Evolutionary conservation across 1,140 invertebrate genomes (phyloP).

Genomic region (Chymomyza costata): DNA sequence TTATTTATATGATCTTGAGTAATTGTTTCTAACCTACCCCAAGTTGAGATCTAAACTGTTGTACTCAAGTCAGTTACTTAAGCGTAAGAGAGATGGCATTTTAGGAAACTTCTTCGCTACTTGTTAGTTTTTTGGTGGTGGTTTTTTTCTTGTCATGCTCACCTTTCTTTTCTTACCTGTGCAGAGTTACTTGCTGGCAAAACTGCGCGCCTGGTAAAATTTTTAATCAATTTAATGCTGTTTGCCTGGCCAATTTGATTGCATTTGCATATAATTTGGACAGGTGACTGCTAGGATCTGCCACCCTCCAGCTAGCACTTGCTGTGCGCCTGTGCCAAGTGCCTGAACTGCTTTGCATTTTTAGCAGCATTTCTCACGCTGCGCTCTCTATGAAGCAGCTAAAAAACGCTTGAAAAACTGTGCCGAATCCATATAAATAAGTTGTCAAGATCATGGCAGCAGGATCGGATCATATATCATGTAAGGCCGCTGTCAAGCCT

Average conservation of each 20-base stretch:
- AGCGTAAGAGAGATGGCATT: no score
- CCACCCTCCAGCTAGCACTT: background rate
- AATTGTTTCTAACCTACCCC: no score
- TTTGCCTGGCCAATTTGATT: conserved; percentile 18
- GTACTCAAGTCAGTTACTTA: no score
- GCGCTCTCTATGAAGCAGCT: background rate
- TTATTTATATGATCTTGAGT: no score
- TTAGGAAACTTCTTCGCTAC: no score
- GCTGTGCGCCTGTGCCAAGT: conserved; percentile 18
- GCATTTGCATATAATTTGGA: conserved; percentile 35
- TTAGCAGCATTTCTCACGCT: conserved; percentile 27
- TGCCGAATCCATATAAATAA: conserved; percentile 26
- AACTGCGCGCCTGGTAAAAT: conserved; percentile 42
- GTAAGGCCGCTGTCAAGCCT: conserved; percentile 10
- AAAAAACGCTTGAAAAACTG: conserved; percentile 1
- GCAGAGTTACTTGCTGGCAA: conserved; percentile 4
- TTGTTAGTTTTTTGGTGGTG: conserved; percentile 41
- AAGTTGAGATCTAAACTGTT: no score
- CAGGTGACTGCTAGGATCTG: background rate
- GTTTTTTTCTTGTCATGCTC: no score
- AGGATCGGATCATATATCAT: conserved; percentile 25
- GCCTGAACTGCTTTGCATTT: conserved; percentile 10
- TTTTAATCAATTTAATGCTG: conserved; percentile 32
- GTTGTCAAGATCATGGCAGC: conserved; percentile 4
- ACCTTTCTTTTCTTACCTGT: conserved; percentile 11